Evolutionary conservation across 2,113 vertebrate genomes (phyloP).

Genomic region (Vulpes ferrilata): DNA sequence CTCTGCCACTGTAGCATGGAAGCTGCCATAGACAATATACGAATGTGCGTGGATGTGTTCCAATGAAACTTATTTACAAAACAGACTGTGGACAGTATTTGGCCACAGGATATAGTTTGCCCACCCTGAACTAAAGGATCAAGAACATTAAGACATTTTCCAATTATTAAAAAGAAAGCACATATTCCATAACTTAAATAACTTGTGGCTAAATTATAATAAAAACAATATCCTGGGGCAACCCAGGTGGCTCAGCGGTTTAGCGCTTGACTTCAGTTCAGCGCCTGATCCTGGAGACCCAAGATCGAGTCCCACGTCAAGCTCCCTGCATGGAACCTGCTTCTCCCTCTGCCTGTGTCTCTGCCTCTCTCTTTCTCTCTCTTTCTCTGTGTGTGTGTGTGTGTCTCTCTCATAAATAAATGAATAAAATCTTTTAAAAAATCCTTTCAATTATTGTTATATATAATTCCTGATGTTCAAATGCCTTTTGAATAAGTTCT

Average conservation of each 20-base stretch:
- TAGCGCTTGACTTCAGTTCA: too few species aligned
- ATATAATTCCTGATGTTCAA: background rate
- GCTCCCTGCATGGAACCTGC: too few species aligned
- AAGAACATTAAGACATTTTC: background rate
- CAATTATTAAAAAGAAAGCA: conserved; percentile 18
- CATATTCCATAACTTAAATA: background rate
- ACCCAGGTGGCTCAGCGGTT: too few species aligned
- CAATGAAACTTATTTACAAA: background rate
- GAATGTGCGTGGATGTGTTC: background rate
- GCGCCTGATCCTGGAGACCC: too few species aligned
- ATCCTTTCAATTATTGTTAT: background rate
- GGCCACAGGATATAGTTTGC: background rate
- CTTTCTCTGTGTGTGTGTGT: too few species aligned
- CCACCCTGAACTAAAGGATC: background rate
- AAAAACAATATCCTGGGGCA: too few species aligned
- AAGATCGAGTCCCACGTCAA: too few species aligned
- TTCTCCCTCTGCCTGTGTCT: too few species aligned
- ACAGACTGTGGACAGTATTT: background rate
- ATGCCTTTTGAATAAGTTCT: conserved; percentile 22
- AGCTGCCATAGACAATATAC: accelerated
- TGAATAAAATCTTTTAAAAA: too few species aligned
- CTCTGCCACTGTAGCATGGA: background rate
- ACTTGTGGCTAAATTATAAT: background rate
- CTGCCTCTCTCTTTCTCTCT: too few species aligned
- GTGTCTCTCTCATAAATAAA: too few species aligned